Conservation (phyloP, 2,113 vertebrate species). For the Ondatra zibethicus region DNA sequence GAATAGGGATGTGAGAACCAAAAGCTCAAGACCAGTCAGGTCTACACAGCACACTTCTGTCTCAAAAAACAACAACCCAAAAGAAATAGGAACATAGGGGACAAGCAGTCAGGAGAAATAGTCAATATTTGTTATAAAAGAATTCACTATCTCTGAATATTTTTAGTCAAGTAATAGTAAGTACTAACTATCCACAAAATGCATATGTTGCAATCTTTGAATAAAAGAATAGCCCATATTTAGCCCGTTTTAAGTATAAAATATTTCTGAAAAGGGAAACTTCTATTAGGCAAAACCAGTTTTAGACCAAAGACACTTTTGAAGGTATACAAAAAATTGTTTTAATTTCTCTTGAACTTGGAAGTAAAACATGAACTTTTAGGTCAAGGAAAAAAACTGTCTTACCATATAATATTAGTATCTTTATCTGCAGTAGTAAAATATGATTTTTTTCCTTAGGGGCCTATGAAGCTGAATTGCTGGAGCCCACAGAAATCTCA, state of each 20-base stretch:
- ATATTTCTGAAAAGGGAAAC: not conserved
- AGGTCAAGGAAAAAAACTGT: slow-evolving; percentile 16
- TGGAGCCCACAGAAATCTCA: not conserved
- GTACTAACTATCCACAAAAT: not conserved
- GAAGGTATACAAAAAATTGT: not conserved
- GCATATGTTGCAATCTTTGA: slow-evolving; percentile 23
- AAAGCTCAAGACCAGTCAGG: not conserved
- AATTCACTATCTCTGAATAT: slow-evolving; percentile 16
- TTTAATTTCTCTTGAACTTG: slow-evolving; percentile 50
- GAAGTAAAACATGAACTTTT: slow-evolving; percentile 16
- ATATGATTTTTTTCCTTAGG: not conserved
- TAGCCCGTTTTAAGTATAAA: not conserved
- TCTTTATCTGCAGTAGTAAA: slow-evolving; percentile 8
- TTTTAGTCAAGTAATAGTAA: slow-evolving; percentile 21
- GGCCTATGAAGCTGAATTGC: not conserved
- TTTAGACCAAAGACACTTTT: not conserved
- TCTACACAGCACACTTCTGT: not conserved
- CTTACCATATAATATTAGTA: not conserved
- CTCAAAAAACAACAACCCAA: not conserved
- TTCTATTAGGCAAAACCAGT: not conserved
- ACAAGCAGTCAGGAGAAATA: not conserved
- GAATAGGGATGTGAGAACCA: not conserved
- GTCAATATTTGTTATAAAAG: not conserved
- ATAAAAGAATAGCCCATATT: slow-evolving; percentile 17
- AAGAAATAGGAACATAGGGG: not conserved